Base-by-base conservation (phyloP, 2,113 vertebrate species). In the Callopanchax toddi region DNA sequence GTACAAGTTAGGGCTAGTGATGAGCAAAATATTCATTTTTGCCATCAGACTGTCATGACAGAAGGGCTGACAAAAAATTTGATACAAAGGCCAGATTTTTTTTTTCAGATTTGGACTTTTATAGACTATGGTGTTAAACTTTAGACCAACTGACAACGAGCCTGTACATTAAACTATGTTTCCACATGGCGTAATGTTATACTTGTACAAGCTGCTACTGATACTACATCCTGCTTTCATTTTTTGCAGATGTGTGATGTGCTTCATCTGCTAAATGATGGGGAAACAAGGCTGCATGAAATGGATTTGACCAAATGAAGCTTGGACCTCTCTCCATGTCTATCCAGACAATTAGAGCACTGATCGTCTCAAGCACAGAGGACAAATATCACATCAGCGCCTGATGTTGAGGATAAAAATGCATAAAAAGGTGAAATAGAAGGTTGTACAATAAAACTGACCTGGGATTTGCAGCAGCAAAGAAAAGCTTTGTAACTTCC, bases 191-290 rank as follows among this genome's bases (percentile, higher is more conserved):
- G 3, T 26, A 26, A 26, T 3, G 26, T 26, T 5, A 17, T 63
- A 44, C 46, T 16, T 60, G 39, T 39, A 21, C 11, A 36, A 54
- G 62, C 37, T 49, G 44, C 22, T 60, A 72, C 63, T 21, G 39
- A 81, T 70, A 78, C 39, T 69, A 42, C 59, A 45, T 44, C 60
- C 58, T 53, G 48, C 23, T 6, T 63, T 81, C 67, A 59, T 80
- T 74, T n/a, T 71, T 53, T 74, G 84, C 88, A 89, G 86, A 89
- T 91, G 89, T 79, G 67, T 73, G 79, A 91, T 84, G 79, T 73
- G 77, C 74, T 78, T 85, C 67, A 79, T 79, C 84, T 88, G 88
- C 81, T 89, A 88, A 89, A 90, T 89, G 78, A 82, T 11, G 60
- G 78, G 74, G 76, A 83, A 89, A 86, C n/a, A 48, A 73, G 55